Base-by-base conservation (phyloP, 2,113 vertebrate species). In the Merops nubicus region DNA sequence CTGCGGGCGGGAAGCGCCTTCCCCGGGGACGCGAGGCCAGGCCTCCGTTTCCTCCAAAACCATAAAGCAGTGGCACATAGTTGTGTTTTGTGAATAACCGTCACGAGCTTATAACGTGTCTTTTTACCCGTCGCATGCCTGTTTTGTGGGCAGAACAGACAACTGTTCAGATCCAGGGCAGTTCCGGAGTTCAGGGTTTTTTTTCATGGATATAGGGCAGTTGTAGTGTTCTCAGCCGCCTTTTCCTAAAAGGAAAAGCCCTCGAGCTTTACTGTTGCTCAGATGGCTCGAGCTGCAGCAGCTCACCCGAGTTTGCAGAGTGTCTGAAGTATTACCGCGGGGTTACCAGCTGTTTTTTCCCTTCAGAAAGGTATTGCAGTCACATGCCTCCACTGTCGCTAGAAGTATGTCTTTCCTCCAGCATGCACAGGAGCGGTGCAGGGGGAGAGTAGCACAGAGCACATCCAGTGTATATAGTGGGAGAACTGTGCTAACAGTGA, bases 391-490 rank as follows among this genome's bases (percentile, higher is more conserved):
- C 59, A 0, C 28, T 21, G n/a, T 45, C 33, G 9, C 56, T 17
- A 1, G 50, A 5, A 38, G 34, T 4, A 8, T 3, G 51, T 15
- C 76, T 20, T 76, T 43, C 11, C 18, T 26, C 4, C 48, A 9
- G 31, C 48, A 3, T 2, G 47, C 76, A 36, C 57, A 4, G 88
- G 15, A 11, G 22, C 34, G 2, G 34, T 11, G 1, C 28, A 5
- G 28, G 29, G 43, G 36, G 12, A 64, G 34, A 38, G 28, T 18
- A 40, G 62, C 42, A 4, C 19, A 2, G 50, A 47, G 28, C 22
- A 1, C 51, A 1, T 11, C 14, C 8, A 6, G 62, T 1, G 8
- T 5, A 4, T 8, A 1, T 4, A 8, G 18, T n/a, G n/a, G 48
- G 4, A 36, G 20, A 15, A 9, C 2, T 7, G 19, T 2, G 4